These are phyloP conservation scores for Patiria miniata DNA, from an alignment of 35 echinoderm and acorn worm genomes.

Conservation along the genomic window DNA sequence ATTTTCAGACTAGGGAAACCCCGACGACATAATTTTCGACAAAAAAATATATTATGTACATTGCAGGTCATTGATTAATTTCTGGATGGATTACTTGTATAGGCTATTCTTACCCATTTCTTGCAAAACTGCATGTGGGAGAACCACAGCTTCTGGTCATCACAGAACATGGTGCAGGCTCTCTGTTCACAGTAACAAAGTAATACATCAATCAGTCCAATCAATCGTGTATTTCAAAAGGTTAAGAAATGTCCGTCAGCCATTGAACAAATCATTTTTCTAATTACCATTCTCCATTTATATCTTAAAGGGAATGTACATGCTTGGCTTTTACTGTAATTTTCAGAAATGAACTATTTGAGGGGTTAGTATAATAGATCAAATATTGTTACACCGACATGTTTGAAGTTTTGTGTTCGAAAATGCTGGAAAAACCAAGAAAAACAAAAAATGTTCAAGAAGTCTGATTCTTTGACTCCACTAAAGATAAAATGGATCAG, in stretches of 20 bases:
- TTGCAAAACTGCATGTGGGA: constrained; percentile 83
- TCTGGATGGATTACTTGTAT: too few species aligned
- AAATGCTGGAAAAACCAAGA: too few species aligned
- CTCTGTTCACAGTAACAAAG: constrained; percentile 61
- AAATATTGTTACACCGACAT: not conserved
- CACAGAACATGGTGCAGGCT: constrained; percentile 75
- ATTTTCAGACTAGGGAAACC: too few species aligned
- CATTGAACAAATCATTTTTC: not conserved
- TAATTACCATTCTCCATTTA: not conserved
- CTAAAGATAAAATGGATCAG: too few species aligned
- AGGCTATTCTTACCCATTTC: constrained; percentile 73
- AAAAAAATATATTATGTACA: too few species aligned
- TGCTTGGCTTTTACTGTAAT: too few species aligned
- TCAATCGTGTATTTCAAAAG: not conserved
- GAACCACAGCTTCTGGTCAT: constrained; percentile 88
- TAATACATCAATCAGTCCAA: not conserved
- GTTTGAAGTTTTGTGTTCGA: too few species aligned
- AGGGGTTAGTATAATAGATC: not conserved
- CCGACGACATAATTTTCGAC: too few species aligned
- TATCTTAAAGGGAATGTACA: too few species aligned
- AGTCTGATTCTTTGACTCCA: too few species aligned
- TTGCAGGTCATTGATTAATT: too few species aligned
- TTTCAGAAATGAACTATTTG: too few species aligned
- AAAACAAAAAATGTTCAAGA: not conserved
- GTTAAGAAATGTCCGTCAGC: not conserved